Evolutionary conservation across 2,888 invertebrate genomes (phyloP), one percentile per base, ranked within the genome.

Genomic region (Leucania comma): DNA sequence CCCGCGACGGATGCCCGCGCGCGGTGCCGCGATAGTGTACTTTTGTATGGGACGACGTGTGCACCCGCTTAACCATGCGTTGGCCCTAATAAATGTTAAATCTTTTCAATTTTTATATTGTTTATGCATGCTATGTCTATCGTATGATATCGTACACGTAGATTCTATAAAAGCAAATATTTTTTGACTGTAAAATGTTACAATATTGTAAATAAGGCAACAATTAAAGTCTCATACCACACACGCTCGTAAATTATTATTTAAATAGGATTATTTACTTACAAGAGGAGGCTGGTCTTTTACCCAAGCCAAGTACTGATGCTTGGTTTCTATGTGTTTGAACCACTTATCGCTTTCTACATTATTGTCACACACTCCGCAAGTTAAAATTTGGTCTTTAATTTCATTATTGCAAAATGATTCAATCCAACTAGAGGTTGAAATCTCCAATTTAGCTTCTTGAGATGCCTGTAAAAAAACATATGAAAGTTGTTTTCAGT

Each of bases 241-340:
- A 20, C 46, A 20, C 5, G 46, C 17, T 46, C 46, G 5, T 46
- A 20, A 46, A 46, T 6, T 20, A 48, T 20, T 46, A 46, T 48
- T 48, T 29, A 12, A 32, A 32, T 56, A 12, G n/a, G 5, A 22
- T 10, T 35, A 6, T 57, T 22, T 22, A 57, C 84, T 85, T 51
- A 84, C 84, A 29, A 86, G 32, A 24, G 80, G 75, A 8, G 62
- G 51, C 22, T 80, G 76, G 0, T 80, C 84, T 4, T 79, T 78
- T 5, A 73, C 77, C 87, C 87, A 87, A 22, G 83, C 84, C 46
- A 86, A 9, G 35, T 85, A 85, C 32, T 79, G 62, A 57, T 85
- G 85, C 0, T 59, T 51, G 10, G 42, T 50, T 24, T 72, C 66
- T 57, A 81, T 68, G 42, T 85, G 85, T 1, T 48, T 42, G 10